Base-by-base conservation (phyloP, 2,888 invertebrate genomes). In the Harmothoe impar region DNA sequence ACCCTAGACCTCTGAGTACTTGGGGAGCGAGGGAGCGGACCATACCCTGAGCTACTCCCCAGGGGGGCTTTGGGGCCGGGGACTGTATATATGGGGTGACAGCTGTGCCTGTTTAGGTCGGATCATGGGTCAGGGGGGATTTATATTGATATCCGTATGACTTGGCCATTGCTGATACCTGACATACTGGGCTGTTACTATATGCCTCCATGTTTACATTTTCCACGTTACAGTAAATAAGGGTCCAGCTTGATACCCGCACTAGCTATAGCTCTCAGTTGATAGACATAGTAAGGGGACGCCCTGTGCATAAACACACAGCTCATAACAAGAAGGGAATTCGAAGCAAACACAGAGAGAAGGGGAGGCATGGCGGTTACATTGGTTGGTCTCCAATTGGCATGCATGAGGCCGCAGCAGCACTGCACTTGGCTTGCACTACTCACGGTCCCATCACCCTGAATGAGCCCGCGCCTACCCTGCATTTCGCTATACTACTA, bases 401-500 rank as follows among this genome's bases (percentile, higher is more conserved):
- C 62, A 62, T 62, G 62, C 62, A 62, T 62, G 62, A 62, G 12
- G 62, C 62, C 20, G 62, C n/a, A 3, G 62, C 62, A 3, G 20
- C 23, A n/a, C 62, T n/a, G 62, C 62, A 62, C 62, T 62, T 62
- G 62, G 62, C 62, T 15, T n/a, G 62, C 20, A 62, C 62, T 62
- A n/a, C 62, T 62, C 62, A n/a, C 62, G 62, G 23, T 62, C 15
- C 15, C 62, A 62, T 62, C 62, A 62, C 62, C n/a, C 62, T 43
- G 43, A 43, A 43, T 43, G 43, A n/a, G 62, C 77, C 77, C 31
- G 77, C 17, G 29, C 77, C 77, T 15, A 3, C 3, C 17, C 77
- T 5, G 3, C 77, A 77, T 77, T 77, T 77, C 77, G 7, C 77
- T 77, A 77, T 77, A 29, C 77, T 77, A 77, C 77, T 77, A 77